Percentiles rank a stretch among this genome's conserved stretches.
These are phyloP conservation scores for Heterochromis multidens DNA, from an alignment of 2,113 vertebrate species.

Conservation along the genomic window DNA sequence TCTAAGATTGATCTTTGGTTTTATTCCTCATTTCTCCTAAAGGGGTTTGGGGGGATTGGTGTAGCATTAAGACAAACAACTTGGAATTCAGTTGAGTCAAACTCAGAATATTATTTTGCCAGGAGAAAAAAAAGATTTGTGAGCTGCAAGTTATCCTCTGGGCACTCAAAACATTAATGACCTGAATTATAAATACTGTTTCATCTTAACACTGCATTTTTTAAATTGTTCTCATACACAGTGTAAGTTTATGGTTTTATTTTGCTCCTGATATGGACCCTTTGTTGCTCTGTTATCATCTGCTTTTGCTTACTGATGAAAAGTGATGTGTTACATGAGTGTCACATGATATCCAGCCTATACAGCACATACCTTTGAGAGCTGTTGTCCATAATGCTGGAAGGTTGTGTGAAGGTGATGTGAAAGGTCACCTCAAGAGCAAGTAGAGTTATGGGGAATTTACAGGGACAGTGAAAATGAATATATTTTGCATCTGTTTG, in stretches of 20 bases:
- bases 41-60: neutral
- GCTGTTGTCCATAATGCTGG: neutral
- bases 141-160: neutral
- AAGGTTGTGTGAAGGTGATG: neutral
- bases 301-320: neutral
- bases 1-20: slow-evolving; percentile 35
- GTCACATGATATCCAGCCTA: neutral
- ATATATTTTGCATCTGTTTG: neutral
- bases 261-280: neutral
- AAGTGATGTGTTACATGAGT: neutral
- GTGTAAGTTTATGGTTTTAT: neutral
- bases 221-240: neutral
- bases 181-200: slow-evolving; percentile 7
- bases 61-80: slow-evolving; percentile 17
- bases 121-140: neutral
- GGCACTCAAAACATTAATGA: neutral
- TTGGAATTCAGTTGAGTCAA: slow-evolving; percentile 30
- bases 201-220: neutral
- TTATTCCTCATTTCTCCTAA: slow-evolving; percentile 5
- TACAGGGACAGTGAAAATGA: neutral
- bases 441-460: neutral
- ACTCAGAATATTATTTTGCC: slow-evolving; percentile 27
- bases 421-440: neutral
- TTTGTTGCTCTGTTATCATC: neutral
- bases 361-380: neutral